phyloP scores from a whole-genome alignment of 2,113 vertebrate genomes.

The Thalassoma bifasciatum region DNA sequence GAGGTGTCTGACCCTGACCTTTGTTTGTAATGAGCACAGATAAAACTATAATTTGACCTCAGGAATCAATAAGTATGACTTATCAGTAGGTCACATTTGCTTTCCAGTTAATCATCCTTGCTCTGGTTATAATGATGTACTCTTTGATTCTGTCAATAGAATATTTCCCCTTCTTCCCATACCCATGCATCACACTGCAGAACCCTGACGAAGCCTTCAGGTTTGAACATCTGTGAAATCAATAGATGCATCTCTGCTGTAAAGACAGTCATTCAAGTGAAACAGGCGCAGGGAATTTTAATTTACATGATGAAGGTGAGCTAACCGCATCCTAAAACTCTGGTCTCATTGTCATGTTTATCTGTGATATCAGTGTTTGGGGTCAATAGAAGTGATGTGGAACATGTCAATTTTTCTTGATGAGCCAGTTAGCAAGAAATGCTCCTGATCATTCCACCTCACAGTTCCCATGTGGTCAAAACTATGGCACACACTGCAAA shows the following conservation, averaged over 20 bases:
- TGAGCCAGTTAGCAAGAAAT: background rate
- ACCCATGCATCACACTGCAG: background rate
- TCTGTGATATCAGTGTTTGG: background rate
- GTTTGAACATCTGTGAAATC: slow-evolving; percentile 5
- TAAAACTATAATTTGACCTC: background rate
- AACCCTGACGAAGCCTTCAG: slow-evolving; percentile 2
- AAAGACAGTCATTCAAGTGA: background rate
- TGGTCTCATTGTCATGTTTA: no score
- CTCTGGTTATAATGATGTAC: slow-evolving; percentile 22
- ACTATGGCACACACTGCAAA: slow-evolving; percentile 18
- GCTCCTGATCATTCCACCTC: slow-evolving; percentile 37
- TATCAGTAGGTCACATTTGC: background rate
- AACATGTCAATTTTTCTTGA: background rate
- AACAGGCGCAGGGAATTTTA: background rate
- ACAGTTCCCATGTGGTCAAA: slow-evolving; percentile 32
- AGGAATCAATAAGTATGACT: slow-evolving; percentile 15
- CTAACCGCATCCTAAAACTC: background rate
- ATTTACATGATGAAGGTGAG: background rate
- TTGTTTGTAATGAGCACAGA: background rate
- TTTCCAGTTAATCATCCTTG: background rate
- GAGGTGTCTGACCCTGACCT: background rate
- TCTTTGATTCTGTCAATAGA: background rate
- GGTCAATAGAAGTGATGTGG: background rate
- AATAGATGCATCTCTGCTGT: background rate
- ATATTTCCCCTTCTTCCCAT: background rate